These are phyloP conservation scores for Nasonia giraulti DNA, from an alignment of 1,140 invertebrate species.

Conservation along the genomic window DNA sequence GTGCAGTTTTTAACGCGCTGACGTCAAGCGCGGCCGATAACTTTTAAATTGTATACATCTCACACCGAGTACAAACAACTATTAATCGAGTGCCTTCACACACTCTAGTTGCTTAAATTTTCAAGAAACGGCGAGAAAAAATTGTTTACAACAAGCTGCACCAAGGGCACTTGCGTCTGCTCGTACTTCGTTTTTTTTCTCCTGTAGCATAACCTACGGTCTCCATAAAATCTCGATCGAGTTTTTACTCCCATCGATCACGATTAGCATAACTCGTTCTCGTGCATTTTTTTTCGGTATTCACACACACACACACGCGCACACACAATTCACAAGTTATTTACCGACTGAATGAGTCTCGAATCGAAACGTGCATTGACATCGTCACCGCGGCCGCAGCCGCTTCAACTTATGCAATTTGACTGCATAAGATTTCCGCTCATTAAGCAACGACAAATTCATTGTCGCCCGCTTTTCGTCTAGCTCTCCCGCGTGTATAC, in stretches of 20 bases:
- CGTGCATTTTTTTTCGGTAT: background rate
- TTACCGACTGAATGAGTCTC: background rate
- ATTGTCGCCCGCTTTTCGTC: background rate
- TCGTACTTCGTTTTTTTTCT: background rate
- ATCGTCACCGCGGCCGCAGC: background rate
- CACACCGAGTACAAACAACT: too few species aligned
- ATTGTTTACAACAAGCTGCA: background rate
- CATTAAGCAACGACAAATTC: constrained; percentile 9
- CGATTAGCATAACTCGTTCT: constrained; percentile 23
- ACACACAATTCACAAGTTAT: constrained; percentile 13
- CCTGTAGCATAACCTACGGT: background rate
- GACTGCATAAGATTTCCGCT: constrained; percentile 23
- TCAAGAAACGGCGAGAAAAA: background rate
- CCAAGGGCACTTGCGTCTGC: too few species aligned
- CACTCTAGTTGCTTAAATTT: background rate
- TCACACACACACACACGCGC: background rate
- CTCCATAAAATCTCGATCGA: constrained; percentile 4
- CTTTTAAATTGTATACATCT: background rate
- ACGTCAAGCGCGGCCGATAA: background rate
- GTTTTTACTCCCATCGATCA: background rate
- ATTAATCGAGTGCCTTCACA: too few species aligned
- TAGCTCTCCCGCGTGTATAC: background rate
- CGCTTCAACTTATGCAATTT: background rate
- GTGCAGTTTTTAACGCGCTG: background rate
- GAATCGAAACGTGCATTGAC: constrained; percentile 19